Conservation (phyloP, 2,113 vertebrate species). For the Dromiciops gliroides region DNA sequence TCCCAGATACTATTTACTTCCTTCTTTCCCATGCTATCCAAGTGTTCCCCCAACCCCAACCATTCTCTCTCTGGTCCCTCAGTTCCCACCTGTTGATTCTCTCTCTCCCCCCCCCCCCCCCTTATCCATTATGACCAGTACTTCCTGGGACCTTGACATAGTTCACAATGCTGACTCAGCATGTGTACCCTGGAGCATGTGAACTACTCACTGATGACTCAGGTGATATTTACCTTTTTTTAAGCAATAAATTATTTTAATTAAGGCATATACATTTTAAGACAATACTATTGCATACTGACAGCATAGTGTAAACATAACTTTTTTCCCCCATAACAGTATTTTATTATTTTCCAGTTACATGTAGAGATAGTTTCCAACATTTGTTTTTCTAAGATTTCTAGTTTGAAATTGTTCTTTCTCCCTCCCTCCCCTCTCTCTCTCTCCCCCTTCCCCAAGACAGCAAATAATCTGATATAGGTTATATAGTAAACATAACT, state of each 20-base stretch:
- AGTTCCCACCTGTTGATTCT: background rate
- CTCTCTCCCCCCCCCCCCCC: no score
- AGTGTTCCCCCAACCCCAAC: no score
- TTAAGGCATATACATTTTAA: background rate
- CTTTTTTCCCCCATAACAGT: no score
- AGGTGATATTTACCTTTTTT: background rate
- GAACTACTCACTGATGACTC: background rate
- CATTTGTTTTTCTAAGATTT: no score
- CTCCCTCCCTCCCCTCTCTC: no score
- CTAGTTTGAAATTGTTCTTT: no score
- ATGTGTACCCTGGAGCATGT: background rate
- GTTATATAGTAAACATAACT: background rate
- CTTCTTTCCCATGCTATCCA: background rate
- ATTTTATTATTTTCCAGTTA: no score
- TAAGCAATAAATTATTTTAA: background rate
- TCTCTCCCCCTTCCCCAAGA: no score
- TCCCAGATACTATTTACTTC: background rate
- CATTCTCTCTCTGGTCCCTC: background rate
- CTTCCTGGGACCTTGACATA: background rate
- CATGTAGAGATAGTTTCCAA: no score
- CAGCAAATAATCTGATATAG: no score
- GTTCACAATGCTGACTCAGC: background rate
- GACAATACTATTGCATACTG: background rate
- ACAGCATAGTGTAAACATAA: background rate
- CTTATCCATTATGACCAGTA: background rate